These are phyloP conservation scores for Brachyalestes nurse DNA, from an alignment of 2,797 vertebrate genomes.

Conservation along the genomic window DNA sequence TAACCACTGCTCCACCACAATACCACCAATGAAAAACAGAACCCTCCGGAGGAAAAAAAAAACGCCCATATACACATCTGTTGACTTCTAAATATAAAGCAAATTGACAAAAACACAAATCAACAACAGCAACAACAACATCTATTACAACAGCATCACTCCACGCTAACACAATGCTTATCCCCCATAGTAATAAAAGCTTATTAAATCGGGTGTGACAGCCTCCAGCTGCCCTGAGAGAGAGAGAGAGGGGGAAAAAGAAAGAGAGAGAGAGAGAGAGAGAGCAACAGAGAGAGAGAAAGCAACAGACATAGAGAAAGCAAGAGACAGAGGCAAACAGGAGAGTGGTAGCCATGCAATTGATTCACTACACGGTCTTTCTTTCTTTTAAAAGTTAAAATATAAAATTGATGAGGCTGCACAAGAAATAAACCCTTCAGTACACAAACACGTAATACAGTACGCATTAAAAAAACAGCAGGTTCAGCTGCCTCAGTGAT, in stretches of 20 bases:
- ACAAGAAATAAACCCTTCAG: not conserved
- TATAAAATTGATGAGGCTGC: constrained; percentile 4
- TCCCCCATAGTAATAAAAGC: not conserved
- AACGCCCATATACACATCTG: not conserved
- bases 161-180: constrained; percentile 34
- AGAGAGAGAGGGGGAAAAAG: not conserved
- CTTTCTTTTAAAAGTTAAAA: not conserved
- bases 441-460: not conserved
- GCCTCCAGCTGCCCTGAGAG: constrained; percentile 44
- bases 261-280: not conserved
- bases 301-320: not conserved
- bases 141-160: constrained; percentile 49
- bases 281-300: constrained; percentile 45
- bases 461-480: not conserved
- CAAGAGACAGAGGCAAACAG: not conserved
- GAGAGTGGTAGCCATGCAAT: constrained; percentile 10
- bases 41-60: not conserved
- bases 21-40: not conserved
- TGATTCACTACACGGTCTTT: not conserved
- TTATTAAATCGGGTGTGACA: constrained; percentile 42
- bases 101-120: not conserved
- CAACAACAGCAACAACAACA: constrained; percentile 36
- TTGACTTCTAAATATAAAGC: not conserved
- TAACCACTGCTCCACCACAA: no score
- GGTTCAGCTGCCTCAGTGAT: not conserved